Evolutionary conservation across 2,888 invertebrate species (phyloP).

Genomic region (Morpho deidamia): DNA sequence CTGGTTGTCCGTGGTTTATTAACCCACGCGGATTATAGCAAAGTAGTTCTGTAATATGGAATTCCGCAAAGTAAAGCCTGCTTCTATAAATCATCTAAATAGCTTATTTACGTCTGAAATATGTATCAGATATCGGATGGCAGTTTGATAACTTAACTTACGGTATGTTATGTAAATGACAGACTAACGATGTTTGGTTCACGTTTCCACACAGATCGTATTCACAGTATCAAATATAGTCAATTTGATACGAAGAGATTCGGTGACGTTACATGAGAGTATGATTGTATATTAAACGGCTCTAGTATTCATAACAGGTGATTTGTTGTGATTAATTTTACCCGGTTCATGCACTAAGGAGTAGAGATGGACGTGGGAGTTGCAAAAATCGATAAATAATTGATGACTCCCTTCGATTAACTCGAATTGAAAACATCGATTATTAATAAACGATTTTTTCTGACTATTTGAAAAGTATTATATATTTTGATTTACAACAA

Average conservation of each 20-base stretch:
- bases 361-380: no score
- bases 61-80: not conserved
- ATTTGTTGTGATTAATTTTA: no score
- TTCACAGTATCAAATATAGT: constrained; percentile 19
- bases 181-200: constrained; percentile 9
- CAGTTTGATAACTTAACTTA: constrained; percentile 12
- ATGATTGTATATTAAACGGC: constrained; percentile 7
- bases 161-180: constrained; percentile 20
- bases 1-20: no score
- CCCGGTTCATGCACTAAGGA: no score
- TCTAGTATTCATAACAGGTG: not conserved
- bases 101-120: not conserved
- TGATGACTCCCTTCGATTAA: no score
- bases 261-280: constrained; percentile 10
- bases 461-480: no score
- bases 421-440: no score
- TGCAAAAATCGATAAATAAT: no score
- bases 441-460: not conserved
- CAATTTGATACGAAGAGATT: constrained; percentile 8
- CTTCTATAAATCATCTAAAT: not conserved
- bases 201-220: constrained; percentile 22
- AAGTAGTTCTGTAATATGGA: no score
- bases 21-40: no score
- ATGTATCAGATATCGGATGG: constrained; percentile 1
- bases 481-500: no score